Conservation (phyloP, 2,888 invertebrate genomes). For the Callyntrura sp. region DNA sequence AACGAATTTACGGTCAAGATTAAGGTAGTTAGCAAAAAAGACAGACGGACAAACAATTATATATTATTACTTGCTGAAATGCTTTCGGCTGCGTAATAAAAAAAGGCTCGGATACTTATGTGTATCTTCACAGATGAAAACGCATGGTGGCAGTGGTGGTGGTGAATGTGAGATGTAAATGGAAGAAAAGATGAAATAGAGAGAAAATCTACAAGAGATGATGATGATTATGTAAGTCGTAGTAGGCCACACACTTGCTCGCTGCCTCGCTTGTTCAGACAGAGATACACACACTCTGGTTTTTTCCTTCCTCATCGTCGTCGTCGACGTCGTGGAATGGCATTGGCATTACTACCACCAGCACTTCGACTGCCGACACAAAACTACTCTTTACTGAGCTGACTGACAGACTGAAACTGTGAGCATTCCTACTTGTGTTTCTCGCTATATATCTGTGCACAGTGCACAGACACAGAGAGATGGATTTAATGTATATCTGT, state of each 20-base stretch:
- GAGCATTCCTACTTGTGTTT: constrained; percentile 69
- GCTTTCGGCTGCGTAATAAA: not conserved
- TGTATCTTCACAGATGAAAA: constrained; percentile 58
- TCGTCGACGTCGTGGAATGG: constrained; percentile 28
- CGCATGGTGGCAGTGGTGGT: constrained; percentile 35
- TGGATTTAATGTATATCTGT: constrained; percentile 65
- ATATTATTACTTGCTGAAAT: not conserved
- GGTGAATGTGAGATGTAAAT: constrained; percentile 51
- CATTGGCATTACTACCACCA: constrained; percentile 54
- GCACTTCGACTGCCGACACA: constrained; percentile 47
- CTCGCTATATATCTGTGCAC: constrained; percentile 30
- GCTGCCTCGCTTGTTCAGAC: constrained; percentile 34
- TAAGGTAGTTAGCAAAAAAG: constrained; percentile 26
- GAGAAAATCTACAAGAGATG: constrained; percentile 42
- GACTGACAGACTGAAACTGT: constrained; percentile 73
- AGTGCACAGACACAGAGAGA: constrained; percentile 44
- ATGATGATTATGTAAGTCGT: constrained; percentile 54
- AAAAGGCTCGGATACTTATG: constrained; percentile 47
- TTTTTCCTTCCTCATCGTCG: constrained; percentile 54
- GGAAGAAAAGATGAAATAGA: constrained; percentile 62
- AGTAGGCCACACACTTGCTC: constrained; percentile 53
- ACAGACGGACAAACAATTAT: not conserved
- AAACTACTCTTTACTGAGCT: constrained; percentile 67
- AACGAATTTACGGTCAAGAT: no score
- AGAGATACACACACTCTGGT: constrained; percentile 35